Evolutionary conservation across 1,140 invertebrate species (phyloP), one percentile per base, ranked within the genome.

Genomic region (Brachionus angularis): DNA sequence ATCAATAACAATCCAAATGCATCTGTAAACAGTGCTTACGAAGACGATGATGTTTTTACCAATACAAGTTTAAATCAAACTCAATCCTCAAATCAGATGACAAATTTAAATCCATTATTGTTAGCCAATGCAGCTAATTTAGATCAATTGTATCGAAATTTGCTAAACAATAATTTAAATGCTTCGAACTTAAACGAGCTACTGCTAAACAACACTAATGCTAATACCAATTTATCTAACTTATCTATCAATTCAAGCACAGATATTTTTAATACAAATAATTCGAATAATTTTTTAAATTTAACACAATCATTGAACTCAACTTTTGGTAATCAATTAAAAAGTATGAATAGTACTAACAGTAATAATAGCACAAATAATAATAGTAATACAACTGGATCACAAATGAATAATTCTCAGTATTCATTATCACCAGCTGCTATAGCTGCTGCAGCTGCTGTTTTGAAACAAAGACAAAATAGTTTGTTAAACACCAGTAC

Each of bases 261-360:
- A 12, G 53, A 58, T 14, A 58, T 58, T 14, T 23, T 58, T 7
- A 58, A 58, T 58, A 14, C 33, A 34, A 58, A 58, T 23, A 58
- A 58, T 39, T 58, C 53, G 27, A 36, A 58, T 12, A 58, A 58
- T 39, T 58, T 58, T 58, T 39, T 58, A 29, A 58, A 58, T 25
- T 25, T 58, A 39, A 39, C 53, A 3, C 23, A 29, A 23, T 27
- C 25, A 29, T 39, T 39, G 21, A 58, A 58, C 27, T 58, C 53
- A 7, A 42, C 39, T 14, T 58, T 58, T 39, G n/a, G n/a, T n/a
- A 58, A 58, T 42, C 53, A 58, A 39, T 39, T 23, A 3, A 58
- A 58, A 58, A n/a, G n/a, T n/a, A 58, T 58, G 53, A 58, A 58
- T 23, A 39, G 23, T 36, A 39, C n/a, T 14, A 58, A 23, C 39